Evolutionary conservation across 2,113 vertebrate genomes (phyloP).

Genomic region (Ictalurus furcatus): DNA sequence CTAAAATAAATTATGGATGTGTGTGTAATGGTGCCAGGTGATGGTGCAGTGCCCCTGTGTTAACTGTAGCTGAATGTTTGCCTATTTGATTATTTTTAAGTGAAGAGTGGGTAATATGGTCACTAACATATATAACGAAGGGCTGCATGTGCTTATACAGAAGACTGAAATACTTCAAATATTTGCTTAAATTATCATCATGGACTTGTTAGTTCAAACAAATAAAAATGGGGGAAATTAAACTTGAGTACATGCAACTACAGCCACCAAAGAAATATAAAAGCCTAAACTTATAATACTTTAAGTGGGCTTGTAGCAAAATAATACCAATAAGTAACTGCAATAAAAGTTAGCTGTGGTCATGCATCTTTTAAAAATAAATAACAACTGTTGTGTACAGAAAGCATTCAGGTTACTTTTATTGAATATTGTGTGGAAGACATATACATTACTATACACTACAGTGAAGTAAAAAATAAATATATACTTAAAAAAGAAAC

Average conservation of each 20-base stretch:
- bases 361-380: background rate
- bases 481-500: slow-evolving; percentile 78
- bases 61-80: background rate
- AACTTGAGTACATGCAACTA: background rate
- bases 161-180: background rate
- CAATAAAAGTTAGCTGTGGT: background rate
- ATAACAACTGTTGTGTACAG: slow-evolving; percentile 64
- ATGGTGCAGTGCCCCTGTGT: background rate
- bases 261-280: background rate
- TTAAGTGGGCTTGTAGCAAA: background rate
- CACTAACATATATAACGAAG: background rate
- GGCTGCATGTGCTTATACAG: too few relatives aligned
- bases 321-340: background rate
- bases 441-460: slow-evolving; percentile 87
- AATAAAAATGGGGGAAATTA: background rate
- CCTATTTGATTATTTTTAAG: background rate
- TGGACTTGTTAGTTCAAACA: background rate
- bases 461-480: slow-evolving; percentile 83
- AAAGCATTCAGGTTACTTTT: slow-evolving; percentile 88
- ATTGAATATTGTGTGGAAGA: slow-evolving; percentile 84
- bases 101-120: background rate
- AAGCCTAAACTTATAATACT: background rate
- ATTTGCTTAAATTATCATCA: background rate
- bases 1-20: background rate
- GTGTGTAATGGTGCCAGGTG: background rate